phyloP scores from a whole-genome alignment of 1,140 invertebrate species.

The Calephelis virginiensis region DNA sequence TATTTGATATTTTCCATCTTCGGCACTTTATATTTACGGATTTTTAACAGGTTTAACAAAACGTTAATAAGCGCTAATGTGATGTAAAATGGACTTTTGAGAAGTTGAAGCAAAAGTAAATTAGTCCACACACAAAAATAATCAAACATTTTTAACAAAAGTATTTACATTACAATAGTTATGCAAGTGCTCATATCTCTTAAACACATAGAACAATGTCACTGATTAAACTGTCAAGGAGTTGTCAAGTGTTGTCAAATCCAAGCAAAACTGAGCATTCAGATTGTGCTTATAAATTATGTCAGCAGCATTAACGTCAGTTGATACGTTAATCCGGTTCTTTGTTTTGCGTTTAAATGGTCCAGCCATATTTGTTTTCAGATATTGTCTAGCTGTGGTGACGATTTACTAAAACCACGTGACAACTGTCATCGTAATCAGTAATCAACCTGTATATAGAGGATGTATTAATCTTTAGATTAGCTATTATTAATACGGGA shows the following conservation, averaged over 20 bases:
- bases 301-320: conserved; percentile 53
- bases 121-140: too few species aligned
- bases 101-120: too few species aligned
- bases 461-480: background rate
- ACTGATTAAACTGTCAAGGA: conserved; percentile 68
- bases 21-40: too few species aligned
- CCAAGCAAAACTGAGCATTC: conserved; percentile 53
- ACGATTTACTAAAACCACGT: conserved; percentile 64
- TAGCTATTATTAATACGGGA: too few species aligned
- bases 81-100: too few species aligned
- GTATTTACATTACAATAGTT: conserved; percentile 57
- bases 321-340: conserved; percentile 73
- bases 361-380: conserved; percentile 73
- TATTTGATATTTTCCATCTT: too few species aligned
- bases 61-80: too few species aligned
- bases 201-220: conserved; percentile 70
- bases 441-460: conserved; percentile 26
- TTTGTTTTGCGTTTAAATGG: conserved; percentile 76
- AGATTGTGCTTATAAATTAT: conserved; percentile 53
- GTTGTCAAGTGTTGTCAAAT: conserved; percentile 54
- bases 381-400: conserved; percentile 65
- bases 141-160: too few species aligned
- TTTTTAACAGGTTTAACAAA: too few species aligned
- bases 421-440: conserved; percentile 73
- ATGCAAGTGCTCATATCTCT: conserved; percentile 65